Conservation (phyloP, 2,797 vertebrate species). For the Molossus molossus region DNA sequence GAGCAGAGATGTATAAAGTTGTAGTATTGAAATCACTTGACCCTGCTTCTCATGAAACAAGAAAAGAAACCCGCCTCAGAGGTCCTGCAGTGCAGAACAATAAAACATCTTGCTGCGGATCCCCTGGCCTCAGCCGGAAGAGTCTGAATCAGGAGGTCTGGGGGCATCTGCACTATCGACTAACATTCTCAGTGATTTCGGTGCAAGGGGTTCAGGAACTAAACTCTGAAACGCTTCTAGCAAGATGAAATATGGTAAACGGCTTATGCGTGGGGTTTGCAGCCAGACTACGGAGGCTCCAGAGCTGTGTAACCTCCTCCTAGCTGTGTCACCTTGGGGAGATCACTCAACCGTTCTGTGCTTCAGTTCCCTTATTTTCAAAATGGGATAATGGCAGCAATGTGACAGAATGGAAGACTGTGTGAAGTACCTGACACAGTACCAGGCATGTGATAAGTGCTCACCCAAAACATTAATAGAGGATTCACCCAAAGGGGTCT, state of each 20-base stretch:
- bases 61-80: constrained; percentile 1
- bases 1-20: constrained; percentile 19
- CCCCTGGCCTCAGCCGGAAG: neutral
- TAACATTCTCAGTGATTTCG: neutral
- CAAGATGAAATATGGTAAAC: neutral
- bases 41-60: constrained; percentile 9
- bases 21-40: neutral
- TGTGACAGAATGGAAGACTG: neutral
- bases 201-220: neutral
- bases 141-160: neutral
- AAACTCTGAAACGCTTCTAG: neutral
- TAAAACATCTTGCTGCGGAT: neutral
- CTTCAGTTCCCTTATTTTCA: neutral
- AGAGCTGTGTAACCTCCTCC: neutral
- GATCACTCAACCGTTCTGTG: neutral
- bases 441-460: neutral
- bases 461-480: neutral
- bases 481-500: neutral
- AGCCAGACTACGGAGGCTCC: neutral
- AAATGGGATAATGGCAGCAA: neutral
- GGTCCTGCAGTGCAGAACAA: neutral
- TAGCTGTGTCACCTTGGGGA: neutral
- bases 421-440: neutral
- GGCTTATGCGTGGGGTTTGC: neutral
- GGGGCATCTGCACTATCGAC: neutral